Base-by-base conservation (phyloP, 2,888 invertebrate species). In the Xylocampa areola region DNA sequence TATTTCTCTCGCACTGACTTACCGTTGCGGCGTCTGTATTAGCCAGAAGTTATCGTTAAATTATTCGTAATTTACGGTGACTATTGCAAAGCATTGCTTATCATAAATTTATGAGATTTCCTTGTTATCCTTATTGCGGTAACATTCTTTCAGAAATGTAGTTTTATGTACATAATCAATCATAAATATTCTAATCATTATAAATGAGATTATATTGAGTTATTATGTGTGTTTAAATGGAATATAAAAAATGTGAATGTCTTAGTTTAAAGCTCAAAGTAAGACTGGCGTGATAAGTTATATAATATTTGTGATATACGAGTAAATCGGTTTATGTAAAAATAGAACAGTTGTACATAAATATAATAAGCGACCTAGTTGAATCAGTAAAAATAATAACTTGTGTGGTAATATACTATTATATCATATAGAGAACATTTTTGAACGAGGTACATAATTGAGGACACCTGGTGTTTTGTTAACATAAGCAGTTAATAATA, bases 241-340 rank as follows among this genome's bases (percentile, higher is more conserved):
- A n/a, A n/a, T 8, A 2, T n/a, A 11, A 4, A n/a, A 5, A 25
- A 48, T 33, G 19, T 39, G 13, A 37, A 45, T 40, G 2, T 17
- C 23, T 19, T 45, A 52, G 62, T 16, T 14, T 8, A 35, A 35
- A 13, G 61, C 68, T 63, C 68, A 62, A 62, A 32, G 30, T 40
- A 61, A 30, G 32, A 62, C 41, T 58, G 37, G 23, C 6, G 30
- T 50, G 35, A 39, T 43, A 32, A 35, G 21, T 59, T 23, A 25
- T 25, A 11, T 33, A 25, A 51, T 40, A 44, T 29, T 68, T 41
- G 63, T 64, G 63, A 43, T 68, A 52, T 68, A 10, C n/a, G n/a
- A n/a, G n/a, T n/a, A n/a, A n/a, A 47, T 7, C 25, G 25, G 7
- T 23, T n/a, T 3, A 6, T 52, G 6, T 25, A 29, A 10, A 13